A percentile compares a stretch with the other conserved stretches of the same genome.
Evolutionary conservation across 2,113 vertebrate genomes (phyloP).

Genomic region (Indicator maculatus): DNA sequence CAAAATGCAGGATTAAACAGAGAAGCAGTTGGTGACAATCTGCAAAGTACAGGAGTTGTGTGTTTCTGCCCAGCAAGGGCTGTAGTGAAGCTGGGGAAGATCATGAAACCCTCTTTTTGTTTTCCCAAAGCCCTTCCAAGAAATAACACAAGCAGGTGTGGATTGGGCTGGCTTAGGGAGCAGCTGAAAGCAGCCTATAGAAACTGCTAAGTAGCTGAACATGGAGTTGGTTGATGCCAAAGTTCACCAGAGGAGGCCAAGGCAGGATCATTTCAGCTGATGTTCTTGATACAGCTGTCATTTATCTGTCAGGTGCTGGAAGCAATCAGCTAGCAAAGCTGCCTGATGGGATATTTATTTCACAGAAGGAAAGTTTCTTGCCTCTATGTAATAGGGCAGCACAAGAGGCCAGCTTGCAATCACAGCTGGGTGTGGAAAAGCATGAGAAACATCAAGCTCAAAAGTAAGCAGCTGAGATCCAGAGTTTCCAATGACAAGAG

Average conservation of each 20-base stretch:
- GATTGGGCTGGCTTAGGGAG: neutral
- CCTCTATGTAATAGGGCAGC: neutral
- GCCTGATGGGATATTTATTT: neutral
- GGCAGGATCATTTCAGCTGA: neutral
- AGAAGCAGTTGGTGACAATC: neutral
- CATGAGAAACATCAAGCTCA: neutral
- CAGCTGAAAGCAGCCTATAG: neutral
- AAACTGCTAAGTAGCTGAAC: neutral
- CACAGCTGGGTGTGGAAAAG: neutral
- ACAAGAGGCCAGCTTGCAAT: neutral
- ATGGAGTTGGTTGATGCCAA: neutral
- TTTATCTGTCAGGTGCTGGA: neutral
- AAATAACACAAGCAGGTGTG: neutral
- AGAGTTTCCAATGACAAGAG: neutral
- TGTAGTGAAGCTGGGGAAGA: neutral
- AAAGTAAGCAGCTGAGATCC: neutral
- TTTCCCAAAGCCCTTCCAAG: neutral
- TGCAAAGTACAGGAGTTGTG: neutral
- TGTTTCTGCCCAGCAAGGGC: neutral
- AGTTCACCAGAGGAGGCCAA: neutral
- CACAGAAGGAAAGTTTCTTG: neutral
- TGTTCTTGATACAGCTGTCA: neutral
- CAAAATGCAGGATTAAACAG: neutral
- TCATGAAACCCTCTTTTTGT: neutral
- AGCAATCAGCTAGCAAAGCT: neutral